Evolutionary conservation across 2,113 vertebrate genomes (phyloP).

Genomic region (Hydrolagus affinis): DNA sequence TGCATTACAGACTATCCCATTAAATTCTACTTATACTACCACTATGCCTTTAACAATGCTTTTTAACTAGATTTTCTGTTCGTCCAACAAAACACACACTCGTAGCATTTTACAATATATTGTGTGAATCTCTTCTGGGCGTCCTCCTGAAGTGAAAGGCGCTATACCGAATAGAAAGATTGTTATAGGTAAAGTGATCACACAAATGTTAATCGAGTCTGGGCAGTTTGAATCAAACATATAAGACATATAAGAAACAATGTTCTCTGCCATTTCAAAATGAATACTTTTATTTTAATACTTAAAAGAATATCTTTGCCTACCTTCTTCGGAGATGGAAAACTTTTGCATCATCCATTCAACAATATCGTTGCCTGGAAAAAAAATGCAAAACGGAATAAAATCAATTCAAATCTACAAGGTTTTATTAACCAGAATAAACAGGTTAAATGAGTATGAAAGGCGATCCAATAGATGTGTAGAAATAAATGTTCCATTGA

Average conservation of each 20-base stretch:
- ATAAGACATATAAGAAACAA: neutral
- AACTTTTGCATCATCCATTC: slow-evolving; percentile 75
- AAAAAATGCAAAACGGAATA: slow-evolving; percentile 11
- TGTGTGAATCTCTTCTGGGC: too few species aligned
- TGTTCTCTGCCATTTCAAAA: too few species aligned
- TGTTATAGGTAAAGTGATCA: neutral
- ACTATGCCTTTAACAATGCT: too few species aligned
- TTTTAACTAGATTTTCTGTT: too few species aligned
- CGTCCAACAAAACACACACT: too few species aligned
- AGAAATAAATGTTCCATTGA: too few species aligned
- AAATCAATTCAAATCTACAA: neutral
- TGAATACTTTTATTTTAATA: too few species aligned
- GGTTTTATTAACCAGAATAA: too few species aligned
- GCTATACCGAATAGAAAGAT: neutral
- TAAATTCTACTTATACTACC: too few species aligned
- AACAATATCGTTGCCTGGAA: slow-evolving; percentile 66
- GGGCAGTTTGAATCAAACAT: neutral
- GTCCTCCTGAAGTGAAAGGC: too few species aligned
- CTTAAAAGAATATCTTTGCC: slow-evolving; percentile 36
- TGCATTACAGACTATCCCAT: too few species aligned
- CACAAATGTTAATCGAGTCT: neutral
- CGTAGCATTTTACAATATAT: too few species aligned
- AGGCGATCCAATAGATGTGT: neutral
- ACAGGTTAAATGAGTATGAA: neutral
- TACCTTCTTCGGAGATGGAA: slow-evolving; percentile 70